Percentiles rank a stretch among this genome's conserved stretches.
Evolutionary conservation across 1,140 invertebrate species (phyloP).

Genomic region (Lasioglossum albipes): DNA sequence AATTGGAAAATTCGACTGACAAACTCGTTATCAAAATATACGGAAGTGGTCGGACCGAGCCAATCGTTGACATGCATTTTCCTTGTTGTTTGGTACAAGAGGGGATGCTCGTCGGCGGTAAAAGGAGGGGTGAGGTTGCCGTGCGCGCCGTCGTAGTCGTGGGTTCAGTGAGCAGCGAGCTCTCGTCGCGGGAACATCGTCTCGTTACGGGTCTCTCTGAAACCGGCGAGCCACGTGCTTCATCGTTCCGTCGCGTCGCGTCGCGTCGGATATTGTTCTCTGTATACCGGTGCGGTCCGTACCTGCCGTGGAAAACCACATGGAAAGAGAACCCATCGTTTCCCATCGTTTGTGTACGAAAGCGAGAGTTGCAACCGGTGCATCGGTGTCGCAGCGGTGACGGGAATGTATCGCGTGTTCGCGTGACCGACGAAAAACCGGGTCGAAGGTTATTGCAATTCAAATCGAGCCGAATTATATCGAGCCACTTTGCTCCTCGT

Average conservation of each 20-base stretch:
- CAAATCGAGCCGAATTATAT: conserved; percentile 24
- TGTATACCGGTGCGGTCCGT: too few relatives aligned
- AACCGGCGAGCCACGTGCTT: conserved; percentile 64
- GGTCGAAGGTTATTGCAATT: conserved; percentile 39
- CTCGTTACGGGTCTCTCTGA: conserved; percentile 16
- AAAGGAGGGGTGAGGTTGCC: not conserved
- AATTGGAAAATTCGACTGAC: too few relatives aligned
- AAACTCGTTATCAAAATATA: too few relatives aligned
- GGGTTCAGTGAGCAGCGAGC: conserved; percentile 70
- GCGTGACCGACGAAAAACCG: conserved; percentile 39
- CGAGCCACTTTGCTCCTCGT: conserved; percentile 12
- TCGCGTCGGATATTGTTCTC: too few relatives aligned
- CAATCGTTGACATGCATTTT: not conserved
- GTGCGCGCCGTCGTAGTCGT: conserved; percentile 17
- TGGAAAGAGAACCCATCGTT: not conserved
- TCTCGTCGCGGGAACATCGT: conserved; percentile 59
- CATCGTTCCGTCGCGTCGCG: not conserved
- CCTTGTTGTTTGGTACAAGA: not conserved
- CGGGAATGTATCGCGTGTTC: conserved; percentile 20
- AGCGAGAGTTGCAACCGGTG: too few relatives aligned
- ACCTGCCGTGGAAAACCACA: too few relatives aligned
- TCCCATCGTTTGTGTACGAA: not conserved
- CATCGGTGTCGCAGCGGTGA: not conserved
- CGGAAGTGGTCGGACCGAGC: not conserved
- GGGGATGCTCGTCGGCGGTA: not conserved